Percentiles rank a stretch among this genome's conserved stretches.
These are phyloP conservation scores for Gallinago undulata DNA, from an alignment of 2,113 vertebrate species.

Conservation along the genomic window DNA sequence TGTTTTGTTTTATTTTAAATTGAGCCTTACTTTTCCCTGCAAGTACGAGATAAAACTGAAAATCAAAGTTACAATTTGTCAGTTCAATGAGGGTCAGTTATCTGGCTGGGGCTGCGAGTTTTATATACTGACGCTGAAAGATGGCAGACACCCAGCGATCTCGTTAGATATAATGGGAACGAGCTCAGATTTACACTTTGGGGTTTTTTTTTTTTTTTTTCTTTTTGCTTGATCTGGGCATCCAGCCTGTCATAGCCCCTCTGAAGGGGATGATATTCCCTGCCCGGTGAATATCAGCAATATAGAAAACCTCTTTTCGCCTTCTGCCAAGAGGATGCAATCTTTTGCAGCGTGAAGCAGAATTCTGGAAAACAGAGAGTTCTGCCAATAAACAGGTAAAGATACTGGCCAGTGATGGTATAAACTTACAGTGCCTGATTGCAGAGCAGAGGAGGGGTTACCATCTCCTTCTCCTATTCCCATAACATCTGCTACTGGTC, in stretches of 20 bases:
- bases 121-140: background rate
- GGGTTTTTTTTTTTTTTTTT: background rate
- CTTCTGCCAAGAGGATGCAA: background rate
- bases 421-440: background rate
- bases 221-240: background rate
- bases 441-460: background rate
- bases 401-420: background rate
- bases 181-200: background rate
- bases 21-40: background rate
- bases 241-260: background rate
- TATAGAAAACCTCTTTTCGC: background rate
- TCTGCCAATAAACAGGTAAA: background rate
- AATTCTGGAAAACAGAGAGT: background rate
- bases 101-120: background rate
- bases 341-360: background rate
- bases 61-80: background rate
- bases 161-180: background rate
- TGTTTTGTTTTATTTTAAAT: background rate
- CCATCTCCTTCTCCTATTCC: background rate
- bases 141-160: background rate
- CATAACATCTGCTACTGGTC: slow-evolving; percentile 35
- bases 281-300: background rate
- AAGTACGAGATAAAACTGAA: background rate
- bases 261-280: background rate
- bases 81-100: background rate